A percentile compares a stretch with the other conserved stretches of the same genome.
Conservation (phyloP, 2,888 invertebrate species). For the Podotricha telesiphe region DNA sequence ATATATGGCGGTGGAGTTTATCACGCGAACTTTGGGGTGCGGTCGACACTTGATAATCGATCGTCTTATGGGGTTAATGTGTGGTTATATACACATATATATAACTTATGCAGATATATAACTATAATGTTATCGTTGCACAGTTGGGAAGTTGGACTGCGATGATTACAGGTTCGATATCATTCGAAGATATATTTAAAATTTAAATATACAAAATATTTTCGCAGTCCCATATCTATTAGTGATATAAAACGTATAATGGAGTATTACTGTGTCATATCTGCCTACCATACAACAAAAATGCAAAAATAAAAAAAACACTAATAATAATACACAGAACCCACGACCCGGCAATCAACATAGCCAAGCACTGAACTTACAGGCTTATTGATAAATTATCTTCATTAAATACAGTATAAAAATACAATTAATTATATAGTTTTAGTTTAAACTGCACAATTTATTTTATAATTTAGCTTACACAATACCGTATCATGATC, state of each 20-base stretch:
- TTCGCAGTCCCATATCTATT: no score
- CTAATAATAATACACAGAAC: no score
- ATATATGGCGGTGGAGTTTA: conserved; percentile 54
- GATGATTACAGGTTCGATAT: no score
- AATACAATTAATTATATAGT: neutral
- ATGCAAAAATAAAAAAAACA: no score
- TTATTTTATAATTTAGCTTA: conserved; percentile 9
- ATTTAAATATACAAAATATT: no score
- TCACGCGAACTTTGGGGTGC: conserved; percentile 40
- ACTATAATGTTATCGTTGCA: neutral
- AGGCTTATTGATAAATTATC: no score
- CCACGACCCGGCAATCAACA: no score
- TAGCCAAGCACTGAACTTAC: no score
- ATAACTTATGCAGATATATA: neutral
- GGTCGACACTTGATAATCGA: conserved; percentile 34
- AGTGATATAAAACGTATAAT: no score
- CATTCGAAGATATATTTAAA: no score
- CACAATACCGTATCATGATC: conserved; percentile 3
- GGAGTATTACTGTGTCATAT: no score
- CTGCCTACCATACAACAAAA: no score
- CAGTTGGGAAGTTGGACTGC: neutral
- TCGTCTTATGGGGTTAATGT: conserved; percentile 21
- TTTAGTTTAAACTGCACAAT: neutral
- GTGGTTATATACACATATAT: conserved; percentile 12
- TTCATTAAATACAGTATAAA: neutral